phyloP scores from a whole-genome alignment of 2,113 vertebrate genomes.

The Cephalopholis sonnerati region DNA sequence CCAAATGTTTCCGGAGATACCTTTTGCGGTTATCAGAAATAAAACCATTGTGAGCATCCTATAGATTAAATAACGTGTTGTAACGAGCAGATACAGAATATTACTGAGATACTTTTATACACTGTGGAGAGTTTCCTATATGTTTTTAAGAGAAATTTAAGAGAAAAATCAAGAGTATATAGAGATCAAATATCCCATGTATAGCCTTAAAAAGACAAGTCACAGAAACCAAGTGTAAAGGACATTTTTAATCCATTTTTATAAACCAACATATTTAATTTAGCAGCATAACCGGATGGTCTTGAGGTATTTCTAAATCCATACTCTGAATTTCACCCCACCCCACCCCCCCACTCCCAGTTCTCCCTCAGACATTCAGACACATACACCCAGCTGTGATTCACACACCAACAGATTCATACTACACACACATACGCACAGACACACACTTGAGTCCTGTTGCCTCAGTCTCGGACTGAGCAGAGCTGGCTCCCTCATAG shows the following conservation, averaged over 20 bases:
- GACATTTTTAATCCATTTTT: conserved; percentile 83
- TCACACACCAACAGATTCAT: conserved; percentile 43
- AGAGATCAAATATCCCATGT: not conserved
- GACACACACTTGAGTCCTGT: conserved; percentile 56
- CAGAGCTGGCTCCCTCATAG: conserved; percentile 76
- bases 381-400: conserved; percentile 15
- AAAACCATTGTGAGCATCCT: too few species aligned
- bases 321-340: conserved; percentile 72
- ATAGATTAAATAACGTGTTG: not conserved
- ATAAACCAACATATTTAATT: conserved; percentile 84
- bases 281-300: conserved; percentile 88
- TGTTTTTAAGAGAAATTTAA: not conserved
- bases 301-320: conserved; percentile 88
- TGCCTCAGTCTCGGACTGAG: conserved; percentile 71
- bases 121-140: not conserved
- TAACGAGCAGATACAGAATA: not conserved
- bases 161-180: not conserved
- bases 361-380: conserved; percentile 55
- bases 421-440: conserved; percentile 32
- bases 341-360: conserved; percentile 37
- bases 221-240: conserved; percentile 73
- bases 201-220: not conserved
- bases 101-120: not conserved
- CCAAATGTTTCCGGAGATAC: too few species aligned
- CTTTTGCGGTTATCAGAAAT: too few species aligned